These are phyloP conservation scores for Gasterosteus nipponicus DNA, from an alignment of 2,113 vertebrate species.

Conservation along the genomic window DNA sequence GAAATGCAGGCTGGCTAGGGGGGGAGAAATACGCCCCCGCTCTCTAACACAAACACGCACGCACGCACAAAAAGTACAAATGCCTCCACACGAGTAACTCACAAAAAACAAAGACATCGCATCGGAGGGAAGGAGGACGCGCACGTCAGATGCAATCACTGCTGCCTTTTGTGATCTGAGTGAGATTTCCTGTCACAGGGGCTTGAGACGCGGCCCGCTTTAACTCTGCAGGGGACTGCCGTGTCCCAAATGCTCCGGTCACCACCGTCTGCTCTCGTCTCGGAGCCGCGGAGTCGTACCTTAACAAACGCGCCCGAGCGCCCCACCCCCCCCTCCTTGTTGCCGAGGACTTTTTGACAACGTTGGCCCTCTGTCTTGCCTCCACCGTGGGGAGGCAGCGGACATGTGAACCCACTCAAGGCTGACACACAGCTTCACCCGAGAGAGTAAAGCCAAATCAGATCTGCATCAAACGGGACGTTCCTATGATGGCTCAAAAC, in stretches of 20 bases:
- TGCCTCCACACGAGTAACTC: conserved; percentile 54
- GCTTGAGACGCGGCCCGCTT: conserved; percentile 64
- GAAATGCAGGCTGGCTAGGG: conserved; percentile 24
- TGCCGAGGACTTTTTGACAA: conserved; percentile 54
- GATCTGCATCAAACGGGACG: conserved; percentile 65
- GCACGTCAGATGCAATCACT: conserved; percentile 77
- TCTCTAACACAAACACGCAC: neutral
- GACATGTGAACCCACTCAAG: conserved; percentile 59
- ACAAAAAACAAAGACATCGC: conserved; percentile 75
- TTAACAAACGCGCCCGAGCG: conserved; percentile 46
- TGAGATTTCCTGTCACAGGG: conserved; percentile 77
- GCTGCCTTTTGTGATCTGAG: conserved; percentile 74
- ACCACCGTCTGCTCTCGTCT: conserved; percentile 68
- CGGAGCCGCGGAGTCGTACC: conserved; percentile 46
- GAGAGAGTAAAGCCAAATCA: conserved; percentile 65
- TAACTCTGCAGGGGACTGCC: conserved; percentile 73
- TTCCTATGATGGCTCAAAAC: conserved; percentile 65
- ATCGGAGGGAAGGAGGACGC: conserved; percentile 70
- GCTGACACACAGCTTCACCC: conserved; percentile 43
- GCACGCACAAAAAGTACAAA: conserved; percentile 33
- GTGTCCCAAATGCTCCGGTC: conserved; percentile 62
- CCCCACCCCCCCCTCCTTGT: conserved; percentile 17
- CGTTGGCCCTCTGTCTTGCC: neutral
- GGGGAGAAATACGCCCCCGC: neutral
- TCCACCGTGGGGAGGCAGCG: conserved; percentile 26